These are phyloP conservation scores for Lethocerus indicus DNA, from an alignment of 1,140 invertebrate species.

Conservation along the genomic window DNA sequence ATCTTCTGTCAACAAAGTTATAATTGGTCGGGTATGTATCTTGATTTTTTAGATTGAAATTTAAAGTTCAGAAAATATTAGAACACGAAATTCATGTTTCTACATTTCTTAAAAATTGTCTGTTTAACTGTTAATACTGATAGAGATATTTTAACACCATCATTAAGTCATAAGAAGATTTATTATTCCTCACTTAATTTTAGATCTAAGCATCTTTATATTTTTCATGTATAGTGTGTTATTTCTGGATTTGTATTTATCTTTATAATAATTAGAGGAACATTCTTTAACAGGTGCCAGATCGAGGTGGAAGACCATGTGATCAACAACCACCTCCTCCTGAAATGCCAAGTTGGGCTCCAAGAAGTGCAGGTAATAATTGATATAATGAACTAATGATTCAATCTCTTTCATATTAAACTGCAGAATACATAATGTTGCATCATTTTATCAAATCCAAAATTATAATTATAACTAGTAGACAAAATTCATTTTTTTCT, in stretches of 20 bases:
- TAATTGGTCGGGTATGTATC: constrained; percentile 52
- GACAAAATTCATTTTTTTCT: constrained; percentile 7
- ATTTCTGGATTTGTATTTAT: too few relatives aligned
- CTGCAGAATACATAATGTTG: background rate
- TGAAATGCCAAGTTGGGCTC: constrained; percentile 89
- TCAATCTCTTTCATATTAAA: background rate
- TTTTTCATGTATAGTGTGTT: too few relatives aligned
- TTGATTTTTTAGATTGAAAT: constrained; percentile 5
- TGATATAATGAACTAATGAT: background rate
- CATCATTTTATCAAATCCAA: background rate
- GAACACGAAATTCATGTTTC: too few relatives aligned
- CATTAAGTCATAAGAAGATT: too few relatives aligned
- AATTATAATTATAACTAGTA: background rate
- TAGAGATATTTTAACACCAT: too few relatives aligned
- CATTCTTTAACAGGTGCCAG: constrained; percentile 56
- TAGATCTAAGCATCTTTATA: too few relatives aligned
- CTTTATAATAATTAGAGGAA: too few relatives aligned
- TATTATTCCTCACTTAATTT: too few relatives aligned
- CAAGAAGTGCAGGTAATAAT: constrained; percentile 21
- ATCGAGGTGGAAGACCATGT: constrained; percentile 74
- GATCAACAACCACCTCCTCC: constrained; percentile 82
- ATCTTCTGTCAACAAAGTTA: constrained; percentile 65
- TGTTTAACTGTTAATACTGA: too few relatives aligned
- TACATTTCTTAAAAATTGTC: too few relatives aligned
- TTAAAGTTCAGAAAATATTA: background rate